These are phyloP conservation scores for Liasis olivaceus DNA, from an alignment of 2,797 vertebrate genomes.

Conservation along the genomic window DNA sequence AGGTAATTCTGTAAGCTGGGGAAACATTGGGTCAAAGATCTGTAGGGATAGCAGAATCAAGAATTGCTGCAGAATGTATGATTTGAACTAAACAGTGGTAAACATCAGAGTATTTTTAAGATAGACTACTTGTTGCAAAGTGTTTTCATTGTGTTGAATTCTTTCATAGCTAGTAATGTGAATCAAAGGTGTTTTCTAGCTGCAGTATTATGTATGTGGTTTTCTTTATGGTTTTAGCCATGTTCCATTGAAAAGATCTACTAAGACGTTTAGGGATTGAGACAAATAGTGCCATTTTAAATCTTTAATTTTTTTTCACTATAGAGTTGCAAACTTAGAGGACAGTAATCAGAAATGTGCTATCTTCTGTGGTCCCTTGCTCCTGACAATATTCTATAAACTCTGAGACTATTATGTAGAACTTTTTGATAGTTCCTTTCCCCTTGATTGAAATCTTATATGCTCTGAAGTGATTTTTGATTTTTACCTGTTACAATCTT, in stretches of 20 bases:
- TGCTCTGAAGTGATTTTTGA: background rate
- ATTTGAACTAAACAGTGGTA: background rate
- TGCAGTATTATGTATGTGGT: no score
- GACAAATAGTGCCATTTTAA: constrained; percentile 4
- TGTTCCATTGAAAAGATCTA: background rate
- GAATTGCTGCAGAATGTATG: background rate
- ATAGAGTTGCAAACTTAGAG: background rate
- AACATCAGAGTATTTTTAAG: background rate
- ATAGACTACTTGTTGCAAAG: background rate
- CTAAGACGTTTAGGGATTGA: background rate
- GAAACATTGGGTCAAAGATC: background rate
- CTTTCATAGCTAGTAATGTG: background rate
- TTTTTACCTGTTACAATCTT: background rate
- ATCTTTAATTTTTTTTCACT: background rate
- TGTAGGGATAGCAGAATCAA: background rate
- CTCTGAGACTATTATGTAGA: background rate
- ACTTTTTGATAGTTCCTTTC: background rate
- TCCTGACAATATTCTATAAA: background rate
- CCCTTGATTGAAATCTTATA: no score
- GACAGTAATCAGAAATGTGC: background rate
- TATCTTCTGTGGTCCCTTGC: background rate
- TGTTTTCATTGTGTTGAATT: background rate
- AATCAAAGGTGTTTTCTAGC: no score
- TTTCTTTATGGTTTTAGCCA: no score
- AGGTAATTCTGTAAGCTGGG: background rate